Evolutionary conservation across 1,140 invertebrate genomes (phyloP), one percentile per base, ranked within the genome.

Genomic region (Bombus turneri): DNA sequence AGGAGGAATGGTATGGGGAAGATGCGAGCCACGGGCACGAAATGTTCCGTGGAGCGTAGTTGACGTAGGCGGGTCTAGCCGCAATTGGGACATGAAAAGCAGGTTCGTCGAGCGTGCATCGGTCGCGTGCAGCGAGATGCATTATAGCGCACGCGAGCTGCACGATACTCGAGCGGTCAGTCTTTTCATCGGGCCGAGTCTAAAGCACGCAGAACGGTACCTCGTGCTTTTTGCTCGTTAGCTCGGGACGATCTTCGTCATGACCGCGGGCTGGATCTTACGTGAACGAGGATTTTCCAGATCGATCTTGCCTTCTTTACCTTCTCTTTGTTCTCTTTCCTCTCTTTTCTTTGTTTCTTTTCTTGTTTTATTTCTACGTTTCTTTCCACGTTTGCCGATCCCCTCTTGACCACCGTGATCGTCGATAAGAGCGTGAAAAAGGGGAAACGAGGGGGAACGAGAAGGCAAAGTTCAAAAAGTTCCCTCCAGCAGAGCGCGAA

Each of bases 221-320:
- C 84, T 74, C 84, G 84, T 81, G 79, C 84, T 85, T 85, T 85
- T 85, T 85, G 84, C 84, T 85, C 84, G 84, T 85, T 85, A 85
- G 71, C 78, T 78, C 57, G 28, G 66, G 77, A 81, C 79, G 84
- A 81, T 81, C 84, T 59, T 85, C 71, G 22, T 18, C 53, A 34
- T 6, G 9, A 28, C 41, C 9, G 28, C n/a, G 25, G 18, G 59
- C 12, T 68, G 28, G 31, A 81, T 81, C 84, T 81, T 66, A 73
- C 79, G 59, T 25, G 47, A 34, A 41, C 57, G 69, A 53, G 78
- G n/a, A 85, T 85, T 85, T 85, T 74, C 79, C 59, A 81, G 71
- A 81, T 34, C 72, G 62, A 85, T 85, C 71, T 28, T 74, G 37
- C 41, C 15, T 39, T 31, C 37, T 8, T 22, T 10, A 28, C n/a